phyloP scores from a whole-genome alignment of 1,140 invertebrate species.

The Archivesica marissinica region DNA sequence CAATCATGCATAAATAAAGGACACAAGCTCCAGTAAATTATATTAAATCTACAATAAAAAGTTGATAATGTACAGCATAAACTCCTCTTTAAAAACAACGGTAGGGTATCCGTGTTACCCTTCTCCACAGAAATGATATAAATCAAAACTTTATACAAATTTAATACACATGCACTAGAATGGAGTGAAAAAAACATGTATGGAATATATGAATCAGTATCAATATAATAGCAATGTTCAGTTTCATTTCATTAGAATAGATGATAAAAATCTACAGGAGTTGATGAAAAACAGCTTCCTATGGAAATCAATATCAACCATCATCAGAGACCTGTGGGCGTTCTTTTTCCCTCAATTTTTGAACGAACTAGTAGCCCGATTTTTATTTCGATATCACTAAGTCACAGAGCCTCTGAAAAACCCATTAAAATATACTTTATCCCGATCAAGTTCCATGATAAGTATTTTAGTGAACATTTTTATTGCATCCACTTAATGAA shows the following conservation, averaged over 20 bases:
- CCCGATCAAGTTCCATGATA: too few species aligned
- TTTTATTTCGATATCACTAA: neutral
- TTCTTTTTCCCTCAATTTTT: slow-evolving; percentile 1
- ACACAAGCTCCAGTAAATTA: neutral
- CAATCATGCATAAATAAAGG: neutral
- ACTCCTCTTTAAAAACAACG: neutral
- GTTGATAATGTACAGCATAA: neutral
- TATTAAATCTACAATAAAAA: neutral
- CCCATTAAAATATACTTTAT: slow-evolving; percentile 1
- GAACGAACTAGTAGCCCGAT: neutral
- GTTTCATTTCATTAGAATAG: neutral
- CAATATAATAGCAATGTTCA: neutral
- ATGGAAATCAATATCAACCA: neutral
- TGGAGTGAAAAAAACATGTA: neutral
- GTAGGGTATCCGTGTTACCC: neutral
- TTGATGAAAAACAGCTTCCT: neutral
- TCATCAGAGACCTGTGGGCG: neutral
- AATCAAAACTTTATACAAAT: neutral
- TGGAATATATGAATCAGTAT: neutral
- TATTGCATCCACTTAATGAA: too few species aligned
- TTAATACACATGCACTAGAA: neutral
- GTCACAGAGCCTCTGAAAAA: neutral
- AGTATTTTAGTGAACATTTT: too few species aligned
- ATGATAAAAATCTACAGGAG: slow-evolving; percentile 10
- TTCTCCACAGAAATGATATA: neutral